Percentiles rank a stretch among this genome's conserved stretches.
These are phyloP conservation scores for Heliothis subflexa DNA, from an alignment of 1,140 invertebrate species.

Conservation along the genomic window DNA sequence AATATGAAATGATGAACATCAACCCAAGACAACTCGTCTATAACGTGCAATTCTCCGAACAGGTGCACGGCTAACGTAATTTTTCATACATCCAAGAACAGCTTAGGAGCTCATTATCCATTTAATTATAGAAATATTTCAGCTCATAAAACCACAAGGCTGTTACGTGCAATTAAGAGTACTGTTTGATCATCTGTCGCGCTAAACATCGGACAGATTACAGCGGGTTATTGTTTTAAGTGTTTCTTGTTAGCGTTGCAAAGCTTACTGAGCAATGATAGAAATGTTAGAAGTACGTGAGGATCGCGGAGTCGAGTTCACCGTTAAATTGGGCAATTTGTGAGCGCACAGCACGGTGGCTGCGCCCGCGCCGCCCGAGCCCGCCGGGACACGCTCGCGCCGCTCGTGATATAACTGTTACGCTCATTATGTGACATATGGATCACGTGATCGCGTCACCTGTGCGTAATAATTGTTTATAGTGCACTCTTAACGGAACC, in stretches of 20 bases:
- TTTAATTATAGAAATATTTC: slow-evolving; percentile 23
- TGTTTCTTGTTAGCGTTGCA: slow-evolving; percentile 34
- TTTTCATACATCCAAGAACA: slow-evolving; percentile 2
- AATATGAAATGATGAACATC: background rate
- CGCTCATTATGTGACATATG: slow-evolving; percentile 74
- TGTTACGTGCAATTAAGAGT: slow-evolving; percentile 32
- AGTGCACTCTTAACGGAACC: slow-evolving; percentile 51
- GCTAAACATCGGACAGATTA: slow-evolving; percentile 23
- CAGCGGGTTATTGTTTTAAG: slow-evolving; percentile 32
- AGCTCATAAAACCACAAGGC: background rate
- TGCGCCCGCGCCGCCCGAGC: slow-evolving; percentile 59
- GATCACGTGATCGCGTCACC: slow-evolving; percentile 72
- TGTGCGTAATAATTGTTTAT: slow-evolving; percentile 64
- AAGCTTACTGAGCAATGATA: slow-evolving; percentile 46
- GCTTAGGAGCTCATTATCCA: slow-evolving; percentile 14
- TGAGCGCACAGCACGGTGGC: slow-evolving; percentile 69
- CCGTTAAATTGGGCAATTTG: slow-evolving; percentile 83
- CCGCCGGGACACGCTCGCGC: background rate
- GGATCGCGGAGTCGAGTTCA: slow-evolving; percentile 59
- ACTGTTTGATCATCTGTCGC: slow-evolving; percentile 33
- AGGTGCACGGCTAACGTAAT: background rate
- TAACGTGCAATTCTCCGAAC: background rate
- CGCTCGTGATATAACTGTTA: slow-evolving; percentile 75
- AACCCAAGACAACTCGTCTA: background rate
- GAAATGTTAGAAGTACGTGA: slow-evolving; percentile 54